Evolutionary conservation across 2,797 vertebrate genomes (phyloP).

Genomic region (Notolabrus celidotus): DNA sequence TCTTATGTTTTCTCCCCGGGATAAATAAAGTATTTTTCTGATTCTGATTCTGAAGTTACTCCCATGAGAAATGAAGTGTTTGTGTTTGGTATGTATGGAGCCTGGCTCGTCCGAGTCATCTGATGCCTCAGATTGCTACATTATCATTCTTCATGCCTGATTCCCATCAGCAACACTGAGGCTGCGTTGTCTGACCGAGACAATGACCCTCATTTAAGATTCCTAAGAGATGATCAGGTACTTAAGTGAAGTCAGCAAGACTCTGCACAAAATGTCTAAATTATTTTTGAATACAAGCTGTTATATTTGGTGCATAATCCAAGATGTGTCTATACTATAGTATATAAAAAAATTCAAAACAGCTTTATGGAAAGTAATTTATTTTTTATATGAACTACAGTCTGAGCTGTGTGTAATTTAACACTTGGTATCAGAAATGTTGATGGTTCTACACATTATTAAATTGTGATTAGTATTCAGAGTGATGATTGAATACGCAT

Average conservation of each 20-base stretch:
- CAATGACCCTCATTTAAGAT: constrained; percentile 51
- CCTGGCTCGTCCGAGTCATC: constrained; percentile 53
- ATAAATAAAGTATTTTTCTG: too few species aligned
- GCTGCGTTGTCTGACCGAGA: constrained; percentile 60
- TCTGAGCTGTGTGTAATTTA: too few species aligned
- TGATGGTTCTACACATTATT: not conserved
- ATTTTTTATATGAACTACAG: too few species aligned
- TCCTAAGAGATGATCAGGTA: constrained; percentile 43
- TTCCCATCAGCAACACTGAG: constrained; percentile 64
- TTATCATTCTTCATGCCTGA: constrained; percentile 71
- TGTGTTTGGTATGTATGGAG: not conserved
- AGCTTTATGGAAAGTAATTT: too few species aligned
- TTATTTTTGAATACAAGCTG: constrained; percentile 4
- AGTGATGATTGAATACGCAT: not conserved
- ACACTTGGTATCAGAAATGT: not conserved
- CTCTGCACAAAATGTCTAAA: not conserved
- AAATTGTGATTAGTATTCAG: not conserved
- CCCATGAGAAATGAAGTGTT: constrained; percentile 16
- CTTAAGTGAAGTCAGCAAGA: constrained; percentile 8
- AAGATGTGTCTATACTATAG: too few species aligned
- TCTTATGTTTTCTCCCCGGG: not conserved
- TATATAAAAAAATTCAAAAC: too few species aligned
- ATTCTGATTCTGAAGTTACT: too few species aligned
- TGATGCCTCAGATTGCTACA: constrained; percentile 53
- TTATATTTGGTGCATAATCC: not conserved